These are phyloP conservation scores for Alces alces DNA, from an alignment of 2,113 vertebrate species.

Conservation along the genomic window DNA sequence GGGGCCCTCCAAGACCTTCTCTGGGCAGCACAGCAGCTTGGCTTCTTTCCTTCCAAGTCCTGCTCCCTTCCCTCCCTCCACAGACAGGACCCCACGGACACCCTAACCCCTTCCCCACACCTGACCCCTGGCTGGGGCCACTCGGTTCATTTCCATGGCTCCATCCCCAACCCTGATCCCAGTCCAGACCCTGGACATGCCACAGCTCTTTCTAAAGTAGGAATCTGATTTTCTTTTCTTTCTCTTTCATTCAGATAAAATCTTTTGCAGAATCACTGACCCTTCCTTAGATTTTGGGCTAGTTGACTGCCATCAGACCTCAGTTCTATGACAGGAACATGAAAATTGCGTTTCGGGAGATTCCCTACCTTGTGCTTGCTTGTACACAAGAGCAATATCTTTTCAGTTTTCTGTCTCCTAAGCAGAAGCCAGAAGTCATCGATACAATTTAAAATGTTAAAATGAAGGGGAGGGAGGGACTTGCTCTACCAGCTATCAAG, in stretches of 20 bases:
- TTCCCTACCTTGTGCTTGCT: not conserved
- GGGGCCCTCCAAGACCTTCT: not conserved
- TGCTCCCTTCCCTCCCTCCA: not conserved
- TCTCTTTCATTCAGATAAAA: not conserved
- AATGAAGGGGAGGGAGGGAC: not conserved
- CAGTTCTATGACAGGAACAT: not conserved
- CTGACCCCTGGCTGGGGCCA: not conserved
- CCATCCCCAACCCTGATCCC: rapidly evolving
- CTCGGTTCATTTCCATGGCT: not conserved
- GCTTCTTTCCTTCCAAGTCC: not conserved
- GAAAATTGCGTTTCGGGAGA: not conserved
- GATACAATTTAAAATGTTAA: not conserved
- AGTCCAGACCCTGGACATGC: too few species aligned
- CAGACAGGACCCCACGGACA: rapidly evolving
- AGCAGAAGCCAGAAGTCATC: not conserved
- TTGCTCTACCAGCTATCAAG: not conserved
- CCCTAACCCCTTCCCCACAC: rapidly evolving
- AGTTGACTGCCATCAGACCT: not conserved
- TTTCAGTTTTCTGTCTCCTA: not conserved
- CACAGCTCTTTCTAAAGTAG: not conserved
- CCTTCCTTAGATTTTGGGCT: not conserved
- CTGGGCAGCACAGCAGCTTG: not conserved
- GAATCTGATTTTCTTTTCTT: not conserved
- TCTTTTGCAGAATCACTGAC: rapidly evolving
- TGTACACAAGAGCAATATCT: rapidly evolving